phyloP scores from a whole-genome alignment of 2,888 invertebrate genomes.

The Pollenia griseotomentosa region DNA sequence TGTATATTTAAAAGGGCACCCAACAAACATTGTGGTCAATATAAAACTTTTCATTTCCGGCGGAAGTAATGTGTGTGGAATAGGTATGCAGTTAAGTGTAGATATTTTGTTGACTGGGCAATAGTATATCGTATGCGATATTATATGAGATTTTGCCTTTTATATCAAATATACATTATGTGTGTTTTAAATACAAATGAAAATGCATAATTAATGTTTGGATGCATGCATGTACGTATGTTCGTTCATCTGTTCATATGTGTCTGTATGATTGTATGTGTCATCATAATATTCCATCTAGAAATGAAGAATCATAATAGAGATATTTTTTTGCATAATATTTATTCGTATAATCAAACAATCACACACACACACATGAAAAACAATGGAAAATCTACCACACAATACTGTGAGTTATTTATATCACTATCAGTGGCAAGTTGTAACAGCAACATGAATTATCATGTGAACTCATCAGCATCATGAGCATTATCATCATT shows the following conservation, averaged over 20 bases:
- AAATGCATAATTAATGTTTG: slow-evolving; percentile 68
- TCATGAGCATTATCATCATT: background rate
- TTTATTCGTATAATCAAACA: background rate
- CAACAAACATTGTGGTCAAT: slow-evolving; percentile 4
- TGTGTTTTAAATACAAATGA: slow-evolving; percentile 63
- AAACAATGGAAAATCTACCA: slow-evolving; percentile 27
- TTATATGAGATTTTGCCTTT: slow-evolving; percentile 61
- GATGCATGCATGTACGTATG: background rate
- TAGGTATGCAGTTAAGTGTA: background rate
- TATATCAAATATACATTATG: slow-evolving; percentile 51
- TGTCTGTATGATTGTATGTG: slow-evolving; percentile 4
- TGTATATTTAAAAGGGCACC: slow-evolving; percentile 18
- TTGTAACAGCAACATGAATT: background rate
- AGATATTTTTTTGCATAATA: slow-evolving; percentile 15
- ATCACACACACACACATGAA: background rate
- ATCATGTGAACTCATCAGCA: slow-evolving; percentile 27
- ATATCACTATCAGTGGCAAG: slow-evolving; percentile 18
- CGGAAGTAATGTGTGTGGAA: slow-evolving; percentile 10
- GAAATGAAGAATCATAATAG: slow-evolving; percentile 23
- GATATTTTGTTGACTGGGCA: slow-evolving; percentile 28
- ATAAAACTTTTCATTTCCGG: background rate
- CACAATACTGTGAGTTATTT: background rate
- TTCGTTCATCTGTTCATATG: background rate
- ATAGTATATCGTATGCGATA: slow-evolving; percentile 7
- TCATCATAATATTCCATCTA: slow-evolving; percentile 48